Evolutionary conservation across 2,797 vertebrate genomes (phyloP).

Genomic region (Poecilia picta): DNA sequence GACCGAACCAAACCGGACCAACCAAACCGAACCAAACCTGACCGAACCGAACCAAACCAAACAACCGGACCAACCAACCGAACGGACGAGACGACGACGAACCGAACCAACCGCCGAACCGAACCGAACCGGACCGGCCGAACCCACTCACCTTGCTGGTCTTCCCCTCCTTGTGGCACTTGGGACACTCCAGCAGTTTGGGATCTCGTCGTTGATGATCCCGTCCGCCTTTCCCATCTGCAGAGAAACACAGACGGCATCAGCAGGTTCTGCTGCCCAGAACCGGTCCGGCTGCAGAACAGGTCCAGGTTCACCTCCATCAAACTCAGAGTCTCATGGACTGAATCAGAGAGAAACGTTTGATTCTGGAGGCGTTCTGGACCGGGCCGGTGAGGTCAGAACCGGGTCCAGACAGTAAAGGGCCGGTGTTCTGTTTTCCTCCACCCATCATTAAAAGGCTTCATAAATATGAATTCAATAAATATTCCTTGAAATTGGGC

Average conservation of each 20-base stretch:
- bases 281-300: neutral
- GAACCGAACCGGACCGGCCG: too few relatives aligned
- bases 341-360: neutral
- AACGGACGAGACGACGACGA: too few relatives aligned
- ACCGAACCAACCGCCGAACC: too few relatives aligned
- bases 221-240: constrained; percentile 96
- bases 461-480: too few relatives aligned
- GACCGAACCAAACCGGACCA: too few relatives aligned
- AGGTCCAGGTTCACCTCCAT: neutral
- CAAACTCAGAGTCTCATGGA: neutral
- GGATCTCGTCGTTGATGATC: constrained; percentile 98
- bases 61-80: too few relatives aligned
- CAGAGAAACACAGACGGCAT: neutral
- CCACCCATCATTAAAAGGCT: too few relatives aligned
- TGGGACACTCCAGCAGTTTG: constrained; percentile 99
- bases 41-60: too few relatives aligned
- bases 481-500: too few relatives aligned
- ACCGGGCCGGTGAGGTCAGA: neutral
- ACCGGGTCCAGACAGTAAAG: too few relatives aligned
- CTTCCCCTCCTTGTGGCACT: constrained; percentile 97
- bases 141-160: constrained; percentile 97
- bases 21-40: too few relatives aligned
- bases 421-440: too few relatives aligned
- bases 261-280: neutral
- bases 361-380: neutral